A percentile compares a stretch with the other conserved stretches of the same genome.
Evolutionary conservation across 2,888 invertebrate species (phyloP).

Genomic region (Tolmerus cingulatus): DNA sequence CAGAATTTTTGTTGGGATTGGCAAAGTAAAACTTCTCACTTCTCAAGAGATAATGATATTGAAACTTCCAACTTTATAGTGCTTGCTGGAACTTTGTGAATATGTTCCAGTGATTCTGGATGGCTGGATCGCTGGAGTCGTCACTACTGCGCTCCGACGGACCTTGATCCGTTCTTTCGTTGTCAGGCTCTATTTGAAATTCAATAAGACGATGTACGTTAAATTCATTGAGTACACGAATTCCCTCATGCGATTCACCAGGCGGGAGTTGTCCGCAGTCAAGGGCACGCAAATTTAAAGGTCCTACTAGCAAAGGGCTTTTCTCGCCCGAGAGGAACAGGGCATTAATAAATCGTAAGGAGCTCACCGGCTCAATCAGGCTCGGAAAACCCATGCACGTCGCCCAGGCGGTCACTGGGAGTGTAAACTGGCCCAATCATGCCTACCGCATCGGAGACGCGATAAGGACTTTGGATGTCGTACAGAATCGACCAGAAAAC

Average conservation of each 20-base stretch:
- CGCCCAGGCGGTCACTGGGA: neutral
- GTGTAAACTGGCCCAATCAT: neutral
- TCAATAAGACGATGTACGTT: neutral
- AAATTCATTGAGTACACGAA: neutral
- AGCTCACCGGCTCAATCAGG: neutral
- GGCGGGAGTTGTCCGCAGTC: neutral
- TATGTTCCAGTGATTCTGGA: neutral
- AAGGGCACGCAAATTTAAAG: neutral
- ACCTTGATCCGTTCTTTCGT: conserved; percentile 3
- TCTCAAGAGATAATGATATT: conserved; percentile 21
- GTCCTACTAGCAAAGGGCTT: neutral
- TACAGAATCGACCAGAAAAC: conserved; percentile 32
- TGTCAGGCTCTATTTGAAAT: neutral
- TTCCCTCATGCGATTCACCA: neutral
- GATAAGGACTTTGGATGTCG: conserved; percentile 14
- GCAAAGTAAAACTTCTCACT: neutral
- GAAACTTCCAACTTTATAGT: conserved; percentile 5
- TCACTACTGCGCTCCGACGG: neutral
- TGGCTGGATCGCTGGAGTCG: neutral
- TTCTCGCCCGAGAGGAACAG: neutral
- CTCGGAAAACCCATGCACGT: neutral
- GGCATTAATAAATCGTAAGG: conserved; percentile 12
- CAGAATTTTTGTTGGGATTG: neutral
- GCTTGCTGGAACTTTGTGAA: conserved; percentile 4
- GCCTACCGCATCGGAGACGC: neutral